Evolutionary conservation across 2,113 vertebrate species (phyloP).

Genomic region (Trichechus manatus): DNA sequence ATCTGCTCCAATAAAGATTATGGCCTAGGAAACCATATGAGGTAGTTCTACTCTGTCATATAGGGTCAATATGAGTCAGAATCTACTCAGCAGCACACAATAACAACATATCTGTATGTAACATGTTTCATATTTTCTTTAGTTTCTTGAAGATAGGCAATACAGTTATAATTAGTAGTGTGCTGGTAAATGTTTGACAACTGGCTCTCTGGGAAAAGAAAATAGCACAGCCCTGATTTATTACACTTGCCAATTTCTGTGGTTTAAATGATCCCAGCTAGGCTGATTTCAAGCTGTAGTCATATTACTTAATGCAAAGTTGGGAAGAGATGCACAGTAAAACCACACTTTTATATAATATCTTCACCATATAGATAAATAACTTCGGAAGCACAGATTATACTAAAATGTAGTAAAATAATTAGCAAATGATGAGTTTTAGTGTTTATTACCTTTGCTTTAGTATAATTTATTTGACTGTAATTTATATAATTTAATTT

Average conservation of each 20-base stretch:
- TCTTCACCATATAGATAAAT: not conserved
- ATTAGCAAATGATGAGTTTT: not conserved
- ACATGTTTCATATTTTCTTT: not conserved
- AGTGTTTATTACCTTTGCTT: conserved; percentile 46
- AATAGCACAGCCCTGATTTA: not conserved
- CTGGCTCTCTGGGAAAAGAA: not conserved
- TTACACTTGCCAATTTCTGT: not conserved
- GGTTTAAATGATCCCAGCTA: not conserved
- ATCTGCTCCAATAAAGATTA: not conserved
- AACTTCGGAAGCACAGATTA: not conserved
- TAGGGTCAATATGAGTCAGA: not conserved
- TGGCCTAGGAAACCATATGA: not conserved
- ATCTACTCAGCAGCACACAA: not conserved
- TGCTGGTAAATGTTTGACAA: not conserved
- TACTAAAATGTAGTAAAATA: conserved; percentile 29
- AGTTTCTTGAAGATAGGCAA: not conserved
- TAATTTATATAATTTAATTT: conserved; percentile 11
- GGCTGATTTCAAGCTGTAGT: not conserved
- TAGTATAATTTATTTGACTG: conserved; percentile 28
- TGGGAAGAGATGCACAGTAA: not conserved
- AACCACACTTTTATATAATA: not conserved
- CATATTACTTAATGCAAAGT: not conserved
- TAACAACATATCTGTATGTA: not conserved
- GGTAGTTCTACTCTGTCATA: not conserved
- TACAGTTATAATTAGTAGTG: not conserved